Base-by-base conservation (phyloP, 2,113 vertebrate genomes). In the Salvator merianae region DNA sequence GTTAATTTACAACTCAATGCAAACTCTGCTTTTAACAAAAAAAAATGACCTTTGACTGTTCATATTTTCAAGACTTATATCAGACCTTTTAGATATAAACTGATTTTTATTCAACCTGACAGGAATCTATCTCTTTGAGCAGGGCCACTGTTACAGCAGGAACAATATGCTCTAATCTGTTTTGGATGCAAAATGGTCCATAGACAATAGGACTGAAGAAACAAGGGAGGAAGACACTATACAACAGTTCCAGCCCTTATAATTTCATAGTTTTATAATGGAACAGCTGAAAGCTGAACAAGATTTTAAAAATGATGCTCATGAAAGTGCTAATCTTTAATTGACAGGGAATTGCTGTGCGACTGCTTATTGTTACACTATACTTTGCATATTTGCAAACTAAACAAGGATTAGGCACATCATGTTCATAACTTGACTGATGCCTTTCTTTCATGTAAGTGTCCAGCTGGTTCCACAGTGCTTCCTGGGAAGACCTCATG, bases 381-480 rank as follows among this genome's bases (percentile, higher is more conserved):
- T 47, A 7, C 63, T 91, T 88, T 78, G 5, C 59, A 72, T 7
- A 6, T 89, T 91, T 79, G 79, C 89, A 88, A 90, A 90, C 90
- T 94, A 94, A 92, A 91, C 91, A 92, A 91, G 92, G 92, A 92
- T 94, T 94, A 93, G 90, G 89, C 87, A 90, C 84, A 87, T 92
- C 86, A 91, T 91, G 85, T 89, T 92, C 91, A 89, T 92, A 92
- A 89, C 87, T 79, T n/a, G 93, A 90, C 92, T 92, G 91, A 85
- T 88, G 74, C 89, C 93, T 93, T 92, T 86, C 87, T 89, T 90
- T 93, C 91, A 40, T 90, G 84, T 86, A 93, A 93, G 90, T 87
- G 89, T 84, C 92, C 91, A 93, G 93, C 94, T 91, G 85, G 91
- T 93, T 96, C 94, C 94, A 90, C 90, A 93, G 92, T 93, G 87